Percentiles rank a stretch among this genome's conserved stretches.
phyloP scores from a whole-genome alignment of 1,140 invertebrate genomes.

The Anthonomus grandis region DNA sequence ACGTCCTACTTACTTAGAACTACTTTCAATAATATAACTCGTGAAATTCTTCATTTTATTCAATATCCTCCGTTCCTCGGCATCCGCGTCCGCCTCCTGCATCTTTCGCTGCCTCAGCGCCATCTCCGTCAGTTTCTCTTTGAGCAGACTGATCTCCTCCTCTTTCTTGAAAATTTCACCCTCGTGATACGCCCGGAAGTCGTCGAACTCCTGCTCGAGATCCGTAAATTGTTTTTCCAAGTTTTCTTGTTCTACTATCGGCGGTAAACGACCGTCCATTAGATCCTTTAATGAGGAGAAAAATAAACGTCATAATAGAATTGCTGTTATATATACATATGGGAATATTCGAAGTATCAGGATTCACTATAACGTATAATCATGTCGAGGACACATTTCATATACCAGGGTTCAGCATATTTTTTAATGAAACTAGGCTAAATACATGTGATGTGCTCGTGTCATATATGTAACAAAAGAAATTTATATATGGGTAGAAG shows the following conservation, averaged over 20 bases:
- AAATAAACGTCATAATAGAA: not conserved
- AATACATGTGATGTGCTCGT: too few relatives aligned
- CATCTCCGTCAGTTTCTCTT: constrained; percentile 50
- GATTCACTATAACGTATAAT: too few relatives aligned
- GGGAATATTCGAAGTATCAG: too few relatives aligned
- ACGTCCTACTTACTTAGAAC: constrained; percentile 18
- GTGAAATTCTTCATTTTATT: constrained; percentile 38
- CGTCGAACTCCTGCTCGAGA: constrained; percentile 67
- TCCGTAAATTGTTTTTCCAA: constrained; percentile 72
- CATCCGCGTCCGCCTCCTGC: constrained; percentile 26
- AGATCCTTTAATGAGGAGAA: constrained; percentile 16
- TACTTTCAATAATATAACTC: constrained; percentile 31
- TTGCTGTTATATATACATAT: too few relatives aligned
- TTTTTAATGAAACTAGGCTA: too few relatives aligned
- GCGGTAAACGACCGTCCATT: constrained; percentile 57
- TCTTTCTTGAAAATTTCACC: constrained; percentile 52
- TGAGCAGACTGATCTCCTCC: constrained; percentile 56
- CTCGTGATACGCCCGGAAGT: constrained; percentile 52
- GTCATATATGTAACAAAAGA: too few relatives aligned
- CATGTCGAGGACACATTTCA: too few relatives aligned
- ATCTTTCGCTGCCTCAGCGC: constrained; percentile 27
- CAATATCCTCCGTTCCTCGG: constrained; percentile 26
- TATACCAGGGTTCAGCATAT: too few relatives aligned
- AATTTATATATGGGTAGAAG: too few relatives aligned
- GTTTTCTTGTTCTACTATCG: constrained; percentile 71